Percentiles rank a stretch among this genome's conserved stretches.
Evolutionary conservation across 2,888 invertebrate species (phyloP).

Genomic region (Pollenia labialis): DNA sequence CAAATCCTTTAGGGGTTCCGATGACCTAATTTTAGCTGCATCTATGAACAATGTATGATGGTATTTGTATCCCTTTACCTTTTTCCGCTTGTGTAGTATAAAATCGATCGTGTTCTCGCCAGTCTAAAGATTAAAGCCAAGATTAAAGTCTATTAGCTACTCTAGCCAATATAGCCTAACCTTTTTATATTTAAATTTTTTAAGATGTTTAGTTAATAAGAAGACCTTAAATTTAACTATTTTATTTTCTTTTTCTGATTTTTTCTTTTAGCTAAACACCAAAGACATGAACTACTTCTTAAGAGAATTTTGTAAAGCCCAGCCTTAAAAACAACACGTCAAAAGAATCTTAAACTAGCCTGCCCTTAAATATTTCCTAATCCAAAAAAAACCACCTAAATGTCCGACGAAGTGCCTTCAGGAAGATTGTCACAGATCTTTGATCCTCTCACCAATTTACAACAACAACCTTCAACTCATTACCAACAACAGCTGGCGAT

Average conservation of each 20-base stretch:
- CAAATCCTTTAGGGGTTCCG: too few species aligned
- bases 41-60: too few species aligned
- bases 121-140: not conserved
- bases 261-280: constrained; percentile 20
- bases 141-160: not conserved
- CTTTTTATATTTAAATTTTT: not conserved
- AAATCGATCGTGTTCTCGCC: too few species aligned
- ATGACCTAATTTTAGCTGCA: too few species aligned
- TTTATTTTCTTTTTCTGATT: not conserved
- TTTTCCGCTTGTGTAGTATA: too few species aligned
- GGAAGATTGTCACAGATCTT: constrained; percentile 92
- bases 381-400: constrained; percentile 78
- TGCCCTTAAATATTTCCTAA: not conserved
- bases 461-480: constrained; percentile 84
- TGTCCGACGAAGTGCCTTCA: constrained; percentile 88
- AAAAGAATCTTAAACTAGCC: not conserved
- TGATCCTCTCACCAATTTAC: constrained; percentile 91
- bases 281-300: not conserved
- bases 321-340: not conserved
- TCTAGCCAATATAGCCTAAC: not conserved
- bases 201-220: too few species aligned
- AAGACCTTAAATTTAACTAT: not conserved
- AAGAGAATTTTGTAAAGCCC: too few species aligned
- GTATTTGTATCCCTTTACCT: too few species aligned
- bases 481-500: constrained; percentile 84